Conservation (phyloP, 2,113 vertebrate genomes). For the Coregonus clupeaformis region DNA sequence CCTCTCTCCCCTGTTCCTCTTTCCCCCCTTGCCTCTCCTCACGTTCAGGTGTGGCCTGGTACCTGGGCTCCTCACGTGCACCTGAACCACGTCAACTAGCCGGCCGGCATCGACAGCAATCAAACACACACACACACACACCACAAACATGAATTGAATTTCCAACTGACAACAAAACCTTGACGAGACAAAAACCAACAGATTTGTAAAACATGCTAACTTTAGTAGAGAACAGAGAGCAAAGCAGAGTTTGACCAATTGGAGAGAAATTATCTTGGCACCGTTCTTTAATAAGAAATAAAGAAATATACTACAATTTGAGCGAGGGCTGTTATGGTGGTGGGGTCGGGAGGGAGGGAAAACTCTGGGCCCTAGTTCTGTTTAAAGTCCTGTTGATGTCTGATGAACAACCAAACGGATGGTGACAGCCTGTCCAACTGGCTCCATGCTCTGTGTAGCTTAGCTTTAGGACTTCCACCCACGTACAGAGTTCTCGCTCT, state of each 20-base stretch:
- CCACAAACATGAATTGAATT: slow-evolving; percentile 57
- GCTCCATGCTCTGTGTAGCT: slow-evolving; percentile 91
- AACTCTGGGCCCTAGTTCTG: no score
- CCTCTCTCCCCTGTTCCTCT: background rate
- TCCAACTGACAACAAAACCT: slow-evolving; percentile 66
- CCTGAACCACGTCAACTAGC: slow-evolving; percentile 99
- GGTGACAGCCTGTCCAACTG: slow-evolving; percentile 83
- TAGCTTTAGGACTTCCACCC: slow-evolving; percentile 89
- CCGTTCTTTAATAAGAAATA: slow-evolving; percentile 73
- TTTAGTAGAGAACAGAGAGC: slow-evolving; percentile 65
- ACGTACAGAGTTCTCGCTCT: slow-evolving; percentile 82
- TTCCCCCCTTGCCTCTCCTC: background rate
- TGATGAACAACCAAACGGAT: slow-evolving; percentile 75
- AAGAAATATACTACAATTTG: slow-evolving; percentile 62
- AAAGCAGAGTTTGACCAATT: slow-evolving; percentile 68
- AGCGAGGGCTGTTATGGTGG: slow-evolving; percentile 73
- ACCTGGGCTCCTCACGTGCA: slow-evolving; percentile 99
- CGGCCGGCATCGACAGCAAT: slow-evolving; percentile 64
- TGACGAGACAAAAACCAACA: slow-evolving; percentile 58
- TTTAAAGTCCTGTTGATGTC: slow-evolving; percentile 77
- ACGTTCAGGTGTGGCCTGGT: slow-evolving; percentile 94
- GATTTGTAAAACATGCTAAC: slow-evolving; percentile 67
- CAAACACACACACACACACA: slow-evolving; percentile 45
- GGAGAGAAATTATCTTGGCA: slow-evolving; percentile 60
- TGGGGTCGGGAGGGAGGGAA: no score